Conservation (phyloP, 2,797 vertebrate genomes). For the Helostoma temminkii region DNA sequence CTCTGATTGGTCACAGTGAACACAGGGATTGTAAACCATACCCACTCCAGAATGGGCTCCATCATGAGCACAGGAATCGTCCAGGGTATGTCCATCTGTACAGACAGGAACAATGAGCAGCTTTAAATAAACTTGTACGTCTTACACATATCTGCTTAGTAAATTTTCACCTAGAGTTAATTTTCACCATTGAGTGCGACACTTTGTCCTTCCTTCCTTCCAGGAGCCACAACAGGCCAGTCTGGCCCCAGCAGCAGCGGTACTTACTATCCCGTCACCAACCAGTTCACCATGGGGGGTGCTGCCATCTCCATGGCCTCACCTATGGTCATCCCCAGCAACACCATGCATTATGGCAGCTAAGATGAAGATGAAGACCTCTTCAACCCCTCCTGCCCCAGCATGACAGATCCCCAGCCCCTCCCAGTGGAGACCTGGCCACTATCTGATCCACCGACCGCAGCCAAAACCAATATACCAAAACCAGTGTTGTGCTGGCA, state of each 20-base stretch:
- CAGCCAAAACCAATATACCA: slow-evolving; percentile 85
- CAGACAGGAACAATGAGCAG: slow-evolving; percentile 1
- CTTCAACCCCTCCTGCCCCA: slow-evolving; percentile 47
- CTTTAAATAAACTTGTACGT: neutral
- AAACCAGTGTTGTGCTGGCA: slow-evolving; percentile 79
- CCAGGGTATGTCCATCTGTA: slow-evolving; percentile 85
- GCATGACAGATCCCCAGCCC: slow-evolving; percentile 71
- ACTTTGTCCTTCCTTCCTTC: slow-evolving; percentile 7
- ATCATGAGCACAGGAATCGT: slow-evolving; percentile 98
- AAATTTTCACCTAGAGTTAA: neutral
- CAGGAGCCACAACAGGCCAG: slow-evolving; percentile 90
- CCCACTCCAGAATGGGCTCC: slow-evolving; percentile 97
- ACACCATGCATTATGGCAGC: slow-evolving; percentile 98
- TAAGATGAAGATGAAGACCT: slow-evolving; percentile 78
- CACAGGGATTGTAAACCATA: slow-evolving; percentile 97
- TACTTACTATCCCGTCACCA: slow-evolving; percentile 92
- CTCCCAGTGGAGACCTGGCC: slow-evolving; percentile 7
- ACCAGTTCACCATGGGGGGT: slow-evolving; percentile 97
- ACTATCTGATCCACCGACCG: slow-evolving; percentile 61
- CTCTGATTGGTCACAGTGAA: slow-evolving; percentile 85
- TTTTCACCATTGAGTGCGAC: slow-evolving; percentile 1
- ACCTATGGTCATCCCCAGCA: slow-evolving; percentile 96
- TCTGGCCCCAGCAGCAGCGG: slow-evolving; percentile 86
- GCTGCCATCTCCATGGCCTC: slow-evolving; percentile 96
- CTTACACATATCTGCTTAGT: too few species aligned